Evolutionary conservation across 2,888 invertebrate species (phyloP), one percentile per base, ranked within the genome.

Genomic region (Cremastobaeus sp.): DNA sequence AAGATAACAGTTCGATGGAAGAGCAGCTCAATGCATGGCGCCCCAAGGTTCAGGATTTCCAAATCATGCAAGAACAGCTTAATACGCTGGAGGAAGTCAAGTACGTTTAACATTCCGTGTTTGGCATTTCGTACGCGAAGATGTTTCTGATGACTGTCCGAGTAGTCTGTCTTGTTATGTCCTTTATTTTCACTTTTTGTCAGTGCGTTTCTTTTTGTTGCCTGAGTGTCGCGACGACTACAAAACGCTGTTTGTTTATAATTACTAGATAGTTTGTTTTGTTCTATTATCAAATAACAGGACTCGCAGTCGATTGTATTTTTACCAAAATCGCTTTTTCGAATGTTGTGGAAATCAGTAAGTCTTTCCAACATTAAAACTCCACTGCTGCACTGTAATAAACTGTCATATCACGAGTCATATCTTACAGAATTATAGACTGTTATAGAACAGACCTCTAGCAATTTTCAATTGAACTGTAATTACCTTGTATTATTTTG

Each of bases 21-120:
- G 93, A 93, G 60, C 92, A 93, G 81, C 85, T 94, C 74, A 89
- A 91, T 77, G 90, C 91, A 77, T 90, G 91, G 88, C 90, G 90
- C 75, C 91, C 90, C 77, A 90, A 91, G 83, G 94, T 93, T 52
- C 93, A 94, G 78, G 94, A 94, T 83, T 92, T 94, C 85, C 94
- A 94, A 86, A 93, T 92, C 55, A 91, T 94, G 88, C 95, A 95
- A 79, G 95, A 95, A 82, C 95, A 95, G 87, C 91, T 95, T 81
- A 92, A 92, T 57, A 93, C 94, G 77, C 90, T 95, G 79, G 95
- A 95, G 85, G 95, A 95, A 93, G 94, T 95, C 78, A 92, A 95
- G 94, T 94, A 89, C 86, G 86, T n/a, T n/a, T n/a, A n/a, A n/a
- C n/a, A n/a, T n/a, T n/a, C n/a, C n/a, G n/a, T n/a, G n/a, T n/a